Conservation (phyloP, 2,797 vertebrate species). For the Triplophysa yarkandensis region DNA sequence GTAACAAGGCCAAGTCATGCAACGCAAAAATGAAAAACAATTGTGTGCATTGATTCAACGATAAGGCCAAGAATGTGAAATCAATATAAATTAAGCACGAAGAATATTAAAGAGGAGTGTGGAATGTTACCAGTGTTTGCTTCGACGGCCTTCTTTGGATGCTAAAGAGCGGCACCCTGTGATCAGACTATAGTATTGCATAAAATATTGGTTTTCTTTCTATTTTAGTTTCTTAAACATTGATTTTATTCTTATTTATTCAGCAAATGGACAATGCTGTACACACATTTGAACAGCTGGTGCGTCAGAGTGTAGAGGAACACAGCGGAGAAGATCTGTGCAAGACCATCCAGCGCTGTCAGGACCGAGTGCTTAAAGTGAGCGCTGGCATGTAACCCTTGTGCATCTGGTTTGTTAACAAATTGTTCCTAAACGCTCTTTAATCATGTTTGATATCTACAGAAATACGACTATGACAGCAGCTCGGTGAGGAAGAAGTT, state of each 20-base stretch:
- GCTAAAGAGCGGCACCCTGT: constrained; percentile 24
- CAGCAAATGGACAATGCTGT: constrained; percentile 96
- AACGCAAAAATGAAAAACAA: background rate
- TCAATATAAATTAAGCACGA: background rate
- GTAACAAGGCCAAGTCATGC: background rate
- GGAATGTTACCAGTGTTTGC: background rate
- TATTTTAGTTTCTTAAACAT: no score
- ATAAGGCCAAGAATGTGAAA: background rate
- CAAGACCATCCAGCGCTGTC: constrained; percentile 88
- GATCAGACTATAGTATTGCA: background rate
- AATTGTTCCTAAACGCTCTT: no score
- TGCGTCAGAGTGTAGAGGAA: constrained; percentile 85
- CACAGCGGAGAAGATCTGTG: constrained; percentile 82
- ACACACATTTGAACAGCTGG: constrained; percentile 93
- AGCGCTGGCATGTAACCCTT: constrained; percentile 39
- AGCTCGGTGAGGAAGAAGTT: constrained; percentile 95
- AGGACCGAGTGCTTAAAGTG: constrained; percentile 96
- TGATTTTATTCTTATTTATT: background rate
- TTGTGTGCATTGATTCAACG: background rate
- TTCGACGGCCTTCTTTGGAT: background rate
- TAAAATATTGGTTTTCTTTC: no score
- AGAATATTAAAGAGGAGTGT: background rate
- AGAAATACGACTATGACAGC: constrained; percentile 98
- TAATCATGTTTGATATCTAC: constrained; percentile 34
- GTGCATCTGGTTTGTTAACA: no score